phyloP scores from a whole-genome alignment of 2,113 vertebrate genomes.

The Xiphophorus couchianus region DNA sequence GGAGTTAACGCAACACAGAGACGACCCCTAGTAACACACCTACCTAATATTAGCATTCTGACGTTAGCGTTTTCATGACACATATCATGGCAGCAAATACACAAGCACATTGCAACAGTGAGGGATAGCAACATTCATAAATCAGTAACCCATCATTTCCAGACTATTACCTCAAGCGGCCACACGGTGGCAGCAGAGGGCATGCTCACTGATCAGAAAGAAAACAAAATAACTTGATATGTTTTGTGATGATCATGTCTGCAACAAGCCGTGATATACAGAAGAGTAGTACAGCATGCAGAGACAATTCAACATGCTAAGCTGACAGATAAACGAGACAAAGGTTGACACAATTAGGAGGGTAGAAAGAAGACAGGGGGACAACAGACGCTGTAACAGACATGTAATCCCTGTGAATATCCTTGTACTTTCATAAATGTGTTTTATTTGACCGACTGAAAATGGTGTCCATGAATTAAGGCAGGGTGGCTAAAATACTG shows the following conservation, averaged over 20 bases:
- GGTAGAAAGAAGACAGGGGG: slow-evolving; percentile 19
- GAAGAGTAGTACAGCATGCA: slow-evolving; percentile 50
- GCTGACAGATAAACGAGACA: slow-evolving; percentile 33
- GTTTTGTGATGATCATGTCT: slow-evolving; percentile 33
- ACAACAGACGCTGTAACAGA: slow-evolving; percentile 44
- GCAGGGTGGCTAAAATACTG: slow-evolving; percentile 71
- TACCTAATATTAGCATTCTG: slow-evolving; percentile 47
- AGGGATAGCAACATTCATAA: slow-evolving; percentile 43
- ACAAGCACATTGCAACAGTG: slow-evolving; percentile 54
- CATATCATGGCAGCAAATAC: slow-evolving; percentile 58
- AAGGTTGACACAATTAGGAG: slow-evolving; percentile 25
- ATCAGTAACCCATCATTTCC: slow-evolving; percentile 12
- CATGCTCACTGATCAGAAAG: slow-evolving; percentile 14
- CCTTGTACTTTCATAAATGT: slow-evolving; percentile 9
- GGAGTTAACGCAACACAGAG: slow-evolving; percentile 46
- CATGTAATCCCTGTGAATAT: slow-evolving; percentile 22
- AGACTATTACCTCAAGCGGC: slow-evolving; percentile 26
- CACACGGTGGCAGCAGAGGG: slow-evolving; percentile 47
- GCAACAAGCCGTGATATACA: slow-evolving; percentile 12
- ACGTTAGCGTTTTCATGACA: slow-evolving; percentile 56
- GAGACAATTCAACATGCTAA: slow-evolving; percentile 50
- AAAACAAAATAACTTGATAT: slow-evolving; percentile 16
- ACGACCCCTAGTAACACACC: slow-evolving; percentile 22
- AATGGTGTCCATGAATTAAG: slow-evolving; percentile 70
- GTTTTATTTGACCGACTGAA: slow-evolving; percentile 26